A percentile compares a stretch with the other conserved stretches of the same genome.
Conservation (phyloP, 2,113 vertebrate genomes). For the Percina caprodes region DNA sequence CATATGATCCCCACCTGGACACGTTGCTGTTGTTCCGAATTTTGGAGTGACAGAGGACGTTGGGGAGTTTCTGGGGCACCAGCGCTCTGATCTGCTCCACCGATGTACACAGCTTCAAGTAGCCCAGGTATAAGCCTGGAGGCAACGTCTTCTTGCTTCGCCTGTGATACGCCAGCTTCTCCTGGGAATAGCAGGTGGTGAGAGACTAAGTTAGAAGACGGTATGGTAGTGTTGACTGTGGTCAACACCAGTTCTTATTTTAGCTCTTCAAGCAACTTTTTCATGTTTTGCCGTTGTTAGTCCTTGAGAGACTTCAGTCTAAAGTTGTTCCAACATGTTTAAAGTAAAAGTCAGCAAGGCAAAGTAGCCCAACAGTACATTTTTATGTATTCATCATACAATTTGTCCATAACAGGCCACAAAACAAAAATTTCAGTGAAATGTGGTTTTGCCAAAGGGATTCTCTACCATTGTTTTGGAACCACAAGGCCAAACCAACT, state of each 20-base stretch:
- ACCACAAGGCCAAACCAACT: constrained; percentile 63
- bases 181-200: constrained; percentile 77
- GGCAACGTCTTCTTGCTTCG: constrained; percentile 86
- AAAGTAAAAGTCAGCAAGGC: constrained; percentile 43
- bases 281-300: constrained; percentile 23
- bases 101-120: constrained; percentile 92
- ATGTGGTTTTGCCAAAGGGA: constrained; percentile 68
- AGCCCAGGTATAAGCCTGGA: constrained; percentile 91
- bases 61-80: constrained; percentile 91
- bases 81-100: constrained; percentile 93
- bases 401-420: constrained; percentile 71
- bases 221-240: not conserved
- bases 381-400: constrained; percentile 66
- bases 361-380: constrained; percentile 54
- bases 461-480: constrained; percentile 70
- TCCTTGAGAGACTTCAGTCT: constrained; percentile 23
- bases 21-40: constrained; percentile 91
- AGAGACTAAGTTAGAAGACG: not conserved
- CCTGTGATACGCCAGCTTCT: constrained; percentile 91
- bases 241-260: not conserved
- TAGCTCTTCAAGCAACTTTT: constrained; percentile 16
- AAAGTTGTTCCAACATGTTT: constrained; percentile 37
- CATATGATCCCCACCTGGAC: constrained; percentile 83
- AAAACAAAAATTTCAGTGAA: constrained; percentile 75
- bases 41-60: constrained; percentile 91